Base-by-base conservation (phyloP, 1,140 invertebrate species). In the Camponotus floridanus region DNA sequence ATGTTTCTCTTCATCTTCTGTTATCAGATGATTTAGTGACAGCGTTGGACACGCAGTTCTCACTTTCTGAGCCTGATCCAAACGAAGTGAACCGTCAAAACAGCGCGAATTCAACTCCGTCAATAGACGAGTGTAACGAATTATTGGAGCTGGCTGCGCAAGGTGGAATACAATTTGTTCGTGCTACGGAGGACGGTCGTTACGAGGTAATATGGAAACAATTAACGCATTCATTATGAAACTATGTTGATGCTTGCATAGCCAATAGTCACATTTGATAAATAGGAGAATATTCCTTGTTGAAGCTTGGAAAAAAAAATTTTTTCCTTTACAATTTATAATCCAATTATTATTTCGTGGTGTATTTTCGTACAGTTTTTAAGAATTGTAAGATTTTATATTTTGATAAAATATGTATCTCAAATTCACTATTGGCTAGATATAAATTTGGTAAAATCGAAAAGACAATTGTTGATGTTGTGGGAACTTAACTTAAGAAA, bases 161-260 rank as follows among this genome's bases (percentile, higher is more conserved):
- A 87, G 94, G 94, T 76, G 95, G 94, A 55, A 95, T 95, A 87
- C 95, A 95, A 87, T 95, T 95, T 76, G 94, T 95, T 61, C 93
- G 95, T 3, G 94, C 95, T 42, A 95, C 94, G 15, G 95, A 95
- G 76, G 94, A 95, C 86, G 95, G 95, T 79, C 93, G 93, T 89
- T 95, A 95, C 84, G 95, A 95, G 85, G 93, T 95, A 76, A 94
- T 95, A 91, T 70, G 92, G 94, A 78, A 93, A 90, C 81, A 93
- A 95, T 78, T 94, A 93, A 59, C 39, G 26, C n/a, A 33, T 42
- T 79, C 21, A 21, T 51, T 59, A 57, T 62, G 55, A 61, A 61
- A 18, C n/a, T 62, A 31, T n/a, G 68, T 61, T 73, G 36, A 11
- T 57, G 33, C n/a, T 55, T 33, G n/a, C 26, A 81, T 2, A 9